phyloP scores from a whole-genome alignment of 1,140 invertebrate species.

The Callitettix versicolor region DNA sequence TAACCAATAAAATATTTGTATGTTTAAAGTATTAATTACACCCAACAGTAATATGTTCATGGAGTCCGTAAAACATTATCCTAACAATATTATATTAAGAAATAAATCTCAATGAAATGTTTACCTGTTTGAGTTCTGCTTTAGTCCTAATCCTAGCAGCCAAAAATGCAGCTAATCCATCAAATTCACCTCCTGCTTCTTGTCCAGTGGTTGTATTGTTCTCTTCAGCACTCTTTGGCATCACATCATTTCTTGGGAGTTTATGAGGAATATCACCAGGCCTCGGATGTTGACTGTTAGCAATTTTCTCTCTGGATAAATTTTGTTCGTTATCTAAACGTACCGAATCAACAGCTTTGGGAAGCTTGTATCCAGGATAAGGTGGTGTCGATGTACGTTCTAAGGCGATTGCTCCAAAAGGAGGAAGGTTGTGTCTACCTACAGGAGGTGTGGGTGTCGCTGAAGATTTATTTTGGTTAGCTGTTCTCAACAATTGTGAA shows the following conservation, averaged over 20 bases:
- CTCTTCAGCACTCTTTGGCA: not conserved
- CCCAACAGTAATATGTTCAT: too few species aligned
- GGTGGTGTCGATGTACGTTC: constrained; percentile 32
- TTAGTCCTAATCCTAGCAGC: constrained; percentile 68
- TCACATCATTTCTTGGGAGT: not conserved
- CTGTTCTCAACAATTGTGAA: constrained; percentile 8
- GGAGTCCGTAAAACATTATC: too few species aligned
- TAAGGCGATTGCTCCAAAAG: constrained; percentile 40
- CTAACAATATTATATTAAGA: too few species aligned
- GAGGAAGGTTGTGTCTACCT: constrained; percentile 42
- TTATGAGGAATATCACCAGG: constrained; percentile 26
- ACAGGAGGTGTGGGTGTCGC: not conserved
- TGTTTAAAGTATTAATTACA: too few species aligned
- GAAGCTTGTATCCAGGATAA: constrained; percentile 41
- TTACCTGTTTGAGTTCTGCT: constrained; percentile 64
- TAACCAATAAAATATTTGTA: too few species aligned
- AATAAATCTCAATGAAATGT: too few species aligned
- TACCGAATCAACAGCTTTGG: constrained; percentile 51
- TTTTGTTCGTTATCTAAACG: constrained; percentile 29
- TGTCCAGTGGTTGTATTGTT: constrained; percentile 6
- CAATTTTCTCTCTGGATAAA: not conserved
- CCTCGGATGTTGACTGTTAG: not conserved
- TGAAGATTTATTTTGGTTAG: constrained; percentile 2
- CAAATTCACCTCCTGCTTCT: constrained; percentile 31
- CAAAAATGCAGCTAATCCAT: constrained; percentile 42